A percentile compares a stretch with the other conserved stretches of the same genome.
Evolutionary conservation across 2,797 vertebrate genomes (phyloP).

Genomic region (Macroramphosus scolopax): DNA sequence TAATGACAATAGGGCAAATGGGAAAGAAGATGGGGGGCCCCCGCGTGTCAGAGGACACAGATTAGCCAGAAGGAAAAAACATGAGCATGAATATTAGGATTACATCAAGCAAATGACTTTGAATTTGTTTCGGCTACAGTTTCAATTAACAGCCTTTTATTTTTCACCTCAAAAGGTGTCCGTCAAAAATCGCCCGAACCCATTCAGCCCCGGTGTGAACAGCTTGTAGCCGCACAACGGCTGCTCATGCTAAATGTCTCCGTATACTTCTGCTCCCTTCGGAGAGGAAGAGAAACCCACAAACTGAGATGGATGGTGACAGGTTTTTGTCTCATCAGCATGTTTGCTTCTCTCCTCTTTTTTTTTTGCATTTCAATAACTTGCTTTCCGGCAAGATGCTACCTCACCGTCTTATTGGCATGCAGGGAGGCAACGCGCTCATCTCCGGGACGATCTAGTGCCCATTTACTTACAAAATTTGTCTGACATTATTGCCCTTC

Average conservation of each 20-base stretch:
- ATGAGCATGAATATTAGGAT: conserved; percentile 65
- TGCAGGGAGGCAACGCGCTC: conserved; percentile 54
- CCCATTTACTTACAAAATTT: conserved; percentile 72
- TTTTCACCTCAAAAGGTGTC: conserved; percentile 54
- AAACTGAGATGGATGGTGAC: conserved; percentile 71
- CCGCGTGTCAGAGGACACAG: conserved; percentile 67
- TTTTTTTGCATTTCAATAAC: conserved; percentile 75
- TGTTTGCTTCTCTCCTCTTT: conserved; percentile 55
- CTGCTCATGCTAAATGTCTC: conserved; percentile 46
- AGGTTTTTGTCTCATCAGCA: conserved; percentile 75
- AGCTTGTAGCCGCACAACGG: conserved; percentile 17
- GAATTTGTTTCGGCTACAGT: conserved; percentile 63
- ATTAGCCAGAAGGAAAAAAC: conserved; percentile 70
- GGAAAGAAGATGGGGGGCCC: conserved; percentile 59
- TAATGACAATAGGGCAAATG: conserved; percentile 69
- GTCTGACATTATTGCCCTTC: conserved; percentile 73
- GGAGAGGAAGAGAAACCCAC: conserved; percentile 47
- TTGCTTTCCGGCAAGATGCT: conserved; percentile 66
- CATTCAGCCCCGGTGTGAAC: conserved; percentile 13
- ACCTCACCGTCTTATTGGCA: conserved; percentile 70
- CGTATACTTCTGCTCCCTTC: conserved; percentile 43
- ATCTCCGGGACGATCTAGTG: conserved; percentile 52
- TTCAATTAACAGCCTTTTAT: conserved; percentile 60
- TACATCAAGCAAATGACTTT: conserved; percentile 64
- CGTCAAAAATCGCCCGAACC: conserved; percentile 46